phyloP scores from a whole-genome alignment of 2,797 vertebrate genomes.

The Chiloscyllium punctatum region DNA sequence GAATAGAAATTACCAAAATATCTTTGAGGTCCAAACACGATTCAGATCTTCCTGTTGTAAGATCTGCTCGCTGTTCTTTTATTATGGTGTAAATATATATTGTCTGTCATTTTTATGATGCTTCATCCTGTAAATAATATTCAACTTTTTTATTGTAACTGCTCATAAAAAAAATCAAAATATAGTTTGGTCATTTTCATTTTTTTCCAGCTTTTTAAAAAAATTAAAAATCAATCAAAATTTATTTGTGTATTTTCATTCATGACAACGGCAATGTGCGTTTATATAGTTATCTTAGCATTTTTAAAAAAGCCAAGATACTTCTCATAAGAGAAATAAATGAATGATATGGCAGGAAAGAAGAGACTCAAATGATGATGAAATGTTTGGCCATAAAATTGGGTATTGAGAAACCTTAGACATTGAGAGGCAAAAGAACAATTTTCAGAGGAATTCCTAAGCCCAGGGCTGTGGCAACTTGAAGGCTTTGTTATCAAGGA shows the following conservation, averaged over 20 bases:
- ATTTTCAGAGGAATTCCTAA: neutral
- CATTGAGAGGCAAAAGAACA: neutral
- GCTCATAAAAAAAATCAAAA: neutral
- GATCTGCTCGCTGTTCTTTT: neutral
- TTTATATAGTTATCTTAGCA: neutral
- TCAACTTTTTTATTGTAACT: neutral
- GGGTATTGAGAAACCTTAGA: neutral
- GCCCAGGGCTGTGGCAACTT: too few species aligned
- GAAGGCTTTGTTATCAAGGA: neutral
- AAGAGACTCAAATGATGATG: neutral
- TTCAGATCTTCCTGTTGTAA: neutral
- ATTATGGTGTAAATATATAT: neutral
- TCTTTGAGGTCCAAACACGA: neutral
- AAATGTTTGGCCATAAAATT: neutral
- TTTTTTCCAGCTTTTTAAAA: neutral
- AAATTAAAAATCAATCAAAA: neutral
- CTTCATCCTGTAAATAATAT: constrained; percentile 19
- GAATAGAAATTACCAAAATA: neutral
- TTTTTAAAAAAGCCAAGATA: neutral
- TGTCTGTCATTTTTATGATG: constrained; percentile 7
- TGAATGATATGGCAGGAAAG: neutral
- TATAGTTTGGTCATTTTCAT: constrained; percentile 17
- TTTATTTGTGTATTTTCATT: neutral
- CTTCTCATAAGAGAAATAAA: neutral
- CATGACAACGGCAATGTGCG: neutral